A percentile compares a stretch with the other conserved stretches of the same genome.
These are phyloP conservation scores for Cossypha heuglini DNA, from an alignment of 2,797 vertebrate species.

Conservation along the genomic window DNA sequence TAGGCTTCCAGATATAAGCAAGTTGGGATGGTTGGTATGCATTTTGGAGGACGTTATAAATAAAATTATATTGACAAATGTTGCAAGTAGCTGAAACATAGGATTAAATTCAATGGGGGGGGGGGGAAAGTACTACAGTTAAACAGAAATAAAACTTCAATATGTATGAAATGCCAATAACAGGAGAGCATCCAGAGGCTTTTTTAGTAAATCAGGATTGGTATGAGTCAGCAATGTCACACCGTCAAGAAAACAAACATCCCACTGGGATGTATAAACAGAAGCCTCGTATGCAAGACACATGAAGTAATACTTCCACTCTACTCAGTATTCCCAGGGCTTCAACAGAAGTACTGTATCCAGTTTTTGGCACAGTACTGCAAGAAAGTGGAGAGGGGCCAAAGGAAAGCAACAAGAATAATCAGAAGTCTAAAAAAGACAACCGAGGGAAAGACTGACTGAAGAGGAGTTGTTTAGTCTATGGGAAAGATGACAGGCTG, in stretches of 20 bases:
- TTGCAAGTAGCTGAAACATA: not conserved
- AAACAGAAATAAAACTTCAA: not conserved
- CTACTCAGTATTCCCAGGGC: not conserved
- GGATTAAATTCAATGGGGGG: not conserved
- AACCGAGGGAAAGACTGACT: not conserved
- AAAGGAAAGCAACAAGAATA: conserved; percentile 27
- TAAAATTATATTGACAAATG: not conserved
- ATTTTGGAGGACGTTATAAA: not conserved
- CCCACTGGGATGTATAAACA: conserved; percentile 31
- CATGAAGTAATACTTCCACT: conserved; percentile 22
- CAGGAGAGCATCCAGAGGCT: not conserved
- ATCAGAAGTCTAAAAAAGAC: not conserved
- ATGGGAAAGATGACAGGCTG: not conserved
- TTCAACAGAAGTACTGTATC: conserved; percentile 13
- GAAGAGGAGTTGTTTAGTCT: conserved; percentile 21
- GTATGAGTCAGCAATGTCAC: conserved; percentile 18
- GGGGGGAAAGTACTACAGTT: not conserved
- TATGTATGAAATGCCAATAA: not conserved
- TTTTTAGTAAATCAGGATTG: not conserved
- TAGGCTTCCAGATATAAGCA: not conserved
- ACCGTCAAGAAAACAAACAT: conserved; percentile 39
- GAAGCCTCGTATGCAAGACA: not conserved
- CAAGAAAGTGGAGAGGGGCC: not conserved
- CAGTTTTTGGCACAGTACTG: not conserved
- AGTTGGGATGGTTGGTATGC: not conserved